Base-by-base conservation (phyloP, 2,113 vertebrate species). In the Urocynchramus pylzowi region DNA sequence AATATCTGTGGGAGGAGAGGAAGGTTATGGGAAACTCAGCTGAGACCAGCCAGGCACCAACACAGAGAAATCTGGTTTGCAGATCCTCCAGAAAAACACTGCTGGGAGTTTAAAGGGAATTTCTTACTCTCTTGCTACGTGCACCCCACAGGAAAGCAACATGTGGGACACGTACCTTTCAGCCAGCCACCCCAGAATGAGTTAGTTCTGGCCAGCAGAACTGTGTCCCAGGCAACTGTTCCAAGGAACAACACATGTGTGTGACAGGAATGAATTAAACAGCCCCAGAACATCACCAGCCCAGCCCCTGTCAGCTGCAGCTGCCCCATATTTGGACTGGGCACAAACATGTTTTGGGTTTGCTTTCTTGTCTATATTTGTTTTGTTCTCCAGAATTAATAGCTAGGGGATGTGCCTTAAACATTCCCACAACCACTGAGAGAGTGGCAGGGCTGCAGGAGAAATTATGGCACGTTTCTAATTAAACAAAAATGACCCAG, bases 1-100 rank as follows among this genome's bases (percentile, higher is more conserved):
- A 73, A 99, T 99, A 96, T 99, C 99, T 99, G 94, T 13, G 31
- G 64, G 90, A 49, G 95, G 26, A 96, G 82, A 86, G 77, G 1
- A 68, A 20, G 28, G 52, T 42, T 49, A 79, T 50, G 50, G 64
- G 19, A 71, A 22, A 65, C 35, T 24, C 45, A 60, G 76, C 82
- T 41, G 27, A 33, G 35, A 26, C 2, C 18, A 65, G 76, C 49
- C 45, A 14, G 47, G 57, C 20, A 37, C 30, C 30, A 28, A 11
- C 2, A 20, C 39, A 11, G n/a, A 14, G 13, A 47, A 61, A 83
- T 31, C 14, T 61, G 63, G 1, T 7, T 2, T 27, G 26, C 47
- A 69, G 14, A 42, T 5, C 73, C 64, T 4, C 18, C 42, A 49
- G 57, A n/a, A 61, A 71, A 84, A 31, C 75, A 2, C 44, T 20